Conservation (phyloP, 2,888 invertebrate genomes). For the Ophion slaviceki region DNA sequence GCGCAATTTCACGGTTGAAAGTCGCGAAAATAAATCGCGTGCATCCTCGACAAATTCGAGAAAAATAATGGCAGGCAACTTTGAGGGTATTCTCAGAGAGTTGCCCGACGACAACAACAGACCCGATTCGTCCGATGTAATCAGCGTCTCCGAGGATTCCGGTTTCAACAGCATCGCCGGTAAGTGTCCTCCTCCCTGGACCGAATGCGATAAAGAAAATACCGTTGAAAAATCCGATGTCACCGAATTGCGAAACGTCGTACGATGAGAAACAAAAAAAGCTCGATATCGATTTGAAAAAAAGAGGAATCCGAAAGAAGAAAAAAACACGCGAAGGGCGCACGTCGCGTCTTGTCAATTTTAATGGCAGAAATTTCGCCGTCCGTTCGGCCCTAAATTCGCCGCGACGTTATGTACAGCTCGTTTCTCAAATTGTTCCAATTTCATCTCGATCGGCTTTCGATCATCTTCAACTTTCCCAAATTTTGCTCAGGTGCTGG, state of each 20-base stretch:
- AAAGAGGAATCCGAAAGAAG: constrained; percentile 26
- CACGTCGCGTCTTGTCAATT: constrained; percentile 5
- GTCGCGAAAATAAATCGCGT: neutral
- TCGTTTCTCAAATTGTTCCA: constrained; percentile 43
- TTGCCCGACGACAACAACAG: constrained; percentile 26
- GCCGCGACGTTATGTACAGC: constrained; percentile 34
- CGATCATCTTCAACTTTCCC: constrained; percentile 35
- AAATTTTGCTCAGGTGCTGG: constrained; percentile 14
- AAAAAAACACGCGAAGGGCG: constrained; percentile 2
- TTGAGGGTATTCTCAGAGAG: constrained; percentile 24
- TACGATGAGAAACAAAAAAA: neutral
- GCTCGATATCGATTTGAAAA: neutral
- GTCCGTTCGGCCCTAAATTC: constrained; percentile 42
- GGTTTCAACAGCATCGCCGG: constrained; percentile 68
- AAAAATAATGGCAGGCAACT: neutral
- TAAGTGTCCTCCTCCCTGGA: constrained; percentile 20
- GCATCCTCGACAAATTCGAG: neutral
- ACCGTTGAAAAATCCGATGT: neutral
- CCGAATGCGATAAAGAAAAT: neutral
- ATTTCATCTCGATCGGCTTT: constrained; percentile 25
- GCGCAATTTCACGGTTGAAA: neutral
- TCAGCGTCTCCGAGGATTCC: constrained; percentile 67
- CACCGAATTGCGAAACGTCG: neutral
- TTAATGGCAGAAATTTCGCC: constrained; percentile 21
- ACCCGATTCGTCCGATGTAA: constrained; percentile 51